phyloP scores from a whole-genome alignment of 2,113 vertebrate species.

The Tamias sibiricus region DNA sequence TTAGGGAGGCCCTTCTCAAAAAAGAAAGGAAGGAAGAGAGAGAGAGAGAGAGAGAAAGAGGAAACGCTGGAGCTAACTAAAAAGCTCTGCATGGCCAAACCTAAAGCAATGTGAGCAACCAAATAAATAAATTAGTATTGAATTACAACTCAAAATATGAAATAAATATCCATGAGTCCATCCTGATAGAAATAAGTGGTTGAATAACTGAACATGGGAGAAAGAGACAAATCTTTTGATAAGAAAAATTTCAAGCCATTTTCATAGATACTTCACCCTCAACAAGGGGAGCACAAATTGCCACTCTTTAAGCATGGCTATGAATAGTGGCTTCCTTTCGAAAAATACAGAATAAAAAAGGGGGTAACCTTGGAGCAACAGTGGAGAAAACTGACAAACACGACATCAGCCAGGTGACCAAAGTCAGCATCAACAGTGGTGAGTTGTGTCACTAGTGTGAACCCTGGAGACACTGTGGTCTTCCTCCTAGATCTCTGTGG shows the following conservation, averaged over 20 bases:
- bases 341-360: not conserved
- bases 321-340: not conserved
- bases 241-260: not conserved
- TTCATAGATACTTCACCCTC: not conserved
- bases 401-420: not conserved
- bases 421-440: not conserved
- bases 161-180: not conserved
- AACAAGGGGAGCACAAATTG: not conserved
- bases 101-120: not conserved
- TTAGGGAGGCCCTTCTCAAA: no score
- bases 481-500: not conserved
- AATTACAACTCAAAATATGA: conserved; percentile 9
- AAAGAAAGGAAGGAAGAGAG: not conserved
- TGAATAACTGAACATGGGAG: not conserved
- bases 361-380: not conserved
- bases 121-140: not conserved
- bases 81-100: not conserved
- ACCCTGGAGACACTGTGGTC: not conserved
- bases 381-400: not conserved
- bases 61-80: not conserved
- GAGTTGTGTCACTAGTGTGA: not conserved
- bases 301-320: not conserved
- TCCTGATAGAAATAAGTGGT: not conserved
- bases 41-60: not conserved
- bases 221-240: not conserved